These are phyloP conservation scores for Agrochola circellaris DNA, from an alignment of 2,888 invertebrate species.

Conservation along the genomic window DNA sequence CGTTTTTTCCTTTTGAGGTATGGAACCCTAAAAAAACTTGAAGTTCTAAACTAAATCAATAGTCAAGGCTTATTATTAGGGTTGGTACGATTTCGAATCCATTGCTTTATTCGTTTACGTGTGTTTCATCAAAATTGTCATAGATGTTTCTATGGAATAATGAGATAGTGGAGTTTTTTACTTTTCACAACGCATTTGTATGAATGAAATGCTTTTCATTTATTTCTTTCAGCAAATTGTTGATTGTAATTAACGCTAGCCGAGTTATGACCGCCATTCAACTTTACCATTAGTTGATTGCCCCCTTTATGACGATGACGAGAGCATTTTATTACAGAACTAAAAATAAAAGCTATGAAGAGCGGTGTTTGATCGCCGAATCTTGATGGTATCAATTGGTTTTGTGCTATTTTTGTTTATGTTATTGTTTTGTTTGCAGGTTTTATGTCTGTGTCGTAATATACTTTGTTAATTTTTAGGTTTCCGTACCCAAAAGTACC, in stretches of 20 bases:
- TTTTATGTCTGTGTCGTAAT: background rate
- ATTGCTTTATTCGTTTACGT: background rate
- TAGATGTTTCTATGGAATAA: background rate
- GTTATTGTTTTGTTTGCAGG: slow-evolving; percentile 4
- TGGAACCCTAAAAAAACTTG: background rate
- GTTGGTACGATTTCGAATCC: background rate
- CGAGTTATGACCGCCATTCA: slow-evolving; percentile 55
- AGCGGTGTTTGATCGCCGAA: slow-evolving; percentile 49
- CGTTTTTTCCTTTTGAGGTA: too few species aligned
- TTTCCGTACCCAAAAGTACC: too few species aligned
- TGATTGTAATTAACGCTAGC: slow-evolving; percentile 47
- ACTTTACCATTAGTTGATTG: slow-evolving; percentile 64
- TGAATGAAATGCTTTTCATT: slow-evolving; percentile 24
- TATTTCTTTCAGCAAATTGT: slow-evolving; percentile 42
- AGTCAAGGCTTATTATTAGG: background rate
- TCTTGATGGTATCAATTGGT: slow-evolving; percentile 43
- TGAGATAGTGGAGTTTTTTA: background rate
- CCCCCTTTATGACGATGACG: slow-evolving; percentile 56
- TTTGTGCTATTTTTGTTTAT: slow-evolving; percentile 36
- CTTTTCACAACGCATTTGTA: background rate
- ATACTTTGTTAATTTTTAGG: too few species aligned
- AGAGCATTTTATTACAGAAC: slow-evolving; percentile 59
- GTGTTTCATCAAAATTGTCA: background rate
- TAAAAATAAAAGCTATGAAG: slow-evolving; percentile 59
- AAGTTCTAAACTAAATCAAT: background rate